Conservation (phyloP, 2,888 invertebrate species). For the Fragum sueziense region DNA sequence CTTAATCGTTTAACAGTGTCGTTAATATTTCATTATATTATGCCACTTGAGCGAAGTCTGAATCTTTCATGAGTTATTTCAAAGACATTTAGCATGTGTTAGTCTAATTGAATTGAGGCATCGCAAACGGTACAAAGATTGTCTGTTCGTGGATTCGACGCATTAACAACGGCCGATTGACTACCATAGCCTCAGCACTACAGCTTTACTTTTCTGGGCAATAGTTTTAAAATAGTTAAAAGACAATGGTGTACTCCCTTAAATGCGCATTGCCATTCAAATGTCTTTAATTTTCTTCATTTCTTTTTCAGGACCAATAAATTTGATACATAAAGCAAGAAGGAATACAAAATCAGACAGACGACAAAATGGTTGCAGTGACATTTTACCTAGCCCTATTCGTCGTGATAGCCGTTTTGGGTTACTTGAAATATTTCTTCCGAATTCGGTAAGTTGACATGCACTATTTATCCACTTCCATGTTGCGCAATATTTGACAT, state of each 20-base stretch:
- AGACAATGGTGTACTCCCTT: no score
- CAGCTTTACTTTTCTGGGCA: no score
- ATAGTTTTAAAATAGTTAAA: no score
- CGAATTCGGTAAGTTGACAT: constrained; percentile 66
- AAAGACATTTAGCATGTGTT: neutral
- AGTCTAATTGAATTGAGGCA: neutral
- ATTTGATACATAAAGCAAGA: no score
- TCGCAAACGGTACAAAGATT: neutral
- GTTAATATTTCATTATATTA: constrained; percentile 9
- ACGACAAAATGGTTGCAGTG: constrained; percentile 66
- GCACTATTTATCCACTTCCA: neutral
- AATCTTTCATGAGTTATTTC: constrained; percentile 1
- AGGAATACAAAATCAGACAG: neutral
- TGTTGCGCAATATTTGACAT: constrained; percentile 1
- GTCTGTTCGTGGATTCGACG: no score
- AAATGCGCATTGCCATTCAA: no score
- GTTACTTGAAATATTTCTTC: constrained; percentile 71
- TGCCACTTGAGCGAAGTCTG: neutral
- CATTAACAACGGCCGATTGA: no score
- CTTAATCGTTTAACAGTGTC: neutral
- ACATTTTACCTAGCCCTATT: constrained; percentile 65
- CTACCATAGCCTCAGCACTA: no score
- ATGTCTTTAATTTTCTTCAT: no score
- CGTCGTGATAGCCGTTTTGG: constrained; percentile 55
- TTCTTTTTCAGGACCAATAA: no score